A percentile compares a stretch with the other conserved stretches of the same genome.
Conservation (phyloP, 1,140 invertebrate genomes). For the Dendroctonus valens region DNA sequence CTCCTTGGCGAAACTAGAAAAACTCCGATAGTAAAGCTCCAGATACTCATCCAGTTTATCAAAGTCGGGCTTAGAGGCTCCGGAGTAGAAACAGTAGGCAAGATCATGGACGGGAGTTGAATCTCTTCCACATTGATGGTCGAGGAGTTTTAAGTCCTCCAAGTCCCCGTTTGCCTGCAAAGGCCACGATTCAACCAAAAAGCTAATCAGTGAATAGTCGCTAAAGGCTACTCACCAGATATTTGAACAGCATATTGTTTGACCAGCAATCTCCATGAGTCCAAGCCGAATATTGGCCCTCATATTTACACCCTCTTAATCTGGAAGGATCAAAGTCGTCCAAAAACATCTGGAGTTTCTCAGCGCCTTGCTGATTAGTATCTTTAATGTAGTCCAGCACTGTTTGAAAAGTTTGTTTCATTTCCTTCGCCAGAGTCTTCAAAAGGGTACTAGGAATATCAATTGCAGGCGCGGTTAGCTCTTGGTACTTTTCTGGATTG, state of each 20-base stretch:
- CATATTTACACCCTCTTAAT: no score
- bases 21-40: constrained; percentile 56
- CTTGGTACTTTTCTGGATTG: no score
- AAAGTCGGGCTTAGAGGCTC: constrained; percentile 54
- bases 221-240: constrained; percentile 43
- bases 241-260: constrained; percentile 59
- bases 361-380: no score
- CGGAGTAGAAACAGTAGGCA: constrained; percentile 58
- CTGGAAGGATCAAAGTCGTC: no score
- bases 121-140: constrained; percentile 57
- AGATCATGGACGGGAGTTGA: constrained; percentile 60
- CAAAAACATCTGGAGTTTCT: no score
- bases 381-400: no score
- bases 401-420: no score
- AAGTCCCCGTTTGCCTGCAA: neutral
- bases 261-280: constrained; percentile 58
- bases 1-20: constrained; percentile 48
- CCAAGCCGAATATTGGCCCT: no score
- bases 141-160: constrained; percentile 45
- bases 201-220: neutral
- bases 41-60: constrained; percentile 52
- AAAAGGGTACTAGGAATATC: no score
- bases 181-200: neutral
- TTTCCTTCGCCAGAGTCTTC: no score
- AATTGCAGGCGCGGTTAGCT: no score